Evolutionary conservation across 2,113 vertebrate species (phyloP), one percentile per base, ranked within the genome.

Genomic region (Nothocercus julius): DNA sequence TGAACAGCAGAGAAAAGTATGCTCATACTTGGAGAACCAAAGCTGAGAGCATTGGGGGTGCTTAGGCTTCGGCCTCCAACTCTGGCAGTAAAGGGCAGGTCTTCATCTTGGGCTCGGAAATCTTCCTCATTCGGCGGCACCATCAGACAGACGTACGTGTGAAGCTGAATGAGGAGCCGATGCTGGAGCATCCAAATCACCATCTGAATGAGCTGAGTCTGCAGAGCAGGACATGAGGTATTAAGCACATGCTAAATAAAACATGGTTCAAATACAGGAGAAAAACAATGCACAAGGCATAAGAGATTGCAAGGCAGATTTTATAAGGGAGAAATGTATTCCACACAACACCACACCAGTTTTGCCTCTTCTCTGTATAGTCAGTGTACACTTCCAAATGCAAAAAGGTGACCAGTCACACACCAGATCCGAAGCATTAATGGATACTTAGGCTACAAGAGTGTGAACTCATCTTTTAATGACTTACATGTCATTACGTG

Each of bases 161-260:
- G 99, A 32, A 99, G 98, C 97, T 99, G 99, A 84, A 99, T 98
- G 21, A 99, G 98, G 22, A 99, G 98, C 32, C 99, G 97, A 62
- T 94, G 98, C 95, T 99, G 99, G 4, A 99, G 98, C 99, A 99
- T 99, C 99, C 99, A 99, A 72, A 99, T 98, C 95, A 99, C 99
- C 99, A 99, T 99, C 96, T 99, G 99, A 69, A 99, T 99, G n/a
- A 99, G 98, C 97, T 99, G 99, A 8, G 99, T 99, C 99, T 99
- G 97, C n/a, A 49, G 74, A 36, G 44, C 13, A 47, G 94, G 36
- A 77, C 22, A 34, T 0, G 0, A 74, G 53, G 34, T 11, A 38
- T 69, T 74, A 56, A 70, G 24, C 11, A 45, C 1, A 12, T 2
- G 0, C 22, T 16, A 53, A 62, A 27, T 3, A 68, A 61, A 53